Base-by-base conservation (phyloP, 2,113 vertebrate genomes). In the Gobiocypris rarus region DNA sequence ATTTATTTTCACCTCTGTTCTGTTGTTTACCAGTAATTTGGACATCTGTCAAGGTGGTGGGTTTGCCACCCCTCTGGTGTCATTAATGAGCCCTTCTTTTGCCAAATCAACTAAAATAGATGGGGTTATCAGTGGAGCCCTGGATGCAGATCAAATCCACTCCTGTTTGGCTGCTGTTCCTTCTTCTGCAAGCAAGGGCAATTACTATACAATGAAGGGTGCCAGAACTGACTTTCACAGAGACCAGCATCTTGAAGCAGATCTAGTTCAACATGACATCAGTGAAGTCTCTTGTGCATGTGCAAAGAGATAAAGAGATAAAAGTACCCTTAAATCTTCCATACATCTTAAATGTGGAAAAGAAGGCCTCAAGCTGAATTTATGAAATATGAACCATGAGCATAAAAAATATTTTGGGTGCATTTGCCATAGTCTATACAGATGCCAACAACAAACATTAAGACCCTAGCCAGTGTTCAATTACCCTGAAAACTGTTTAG, bases 21-120 rank as follows among this genome's bases (percentile, higher is more conserved):
- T 74, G 84, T 84, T 92, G 90, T 93, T 91, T 92, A 89, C 91
- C 89, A 90, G 88, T 92, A 88, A 91, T 91, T 90, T 93, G 92
- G 92, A 91, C 89, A 91, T 92, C 91, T 92, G 91, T 92, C 92
- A 92, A 90, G 86, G 86, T 89, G 85, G 84, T 89, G 87, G 87
- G 89, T 90, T 91, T 89, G 88, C 86, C 83, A 86, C 41, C 54
- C 90, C 91, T 54, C 86, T 75, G 83, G 90, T 88, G 91, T 86
- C 86, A 91, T 93, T 91, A 84, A 70, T 26, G 85, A 87, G 77
- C 76, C 76, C 77, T 84, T 83, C 38, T 74, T 82, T 89, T 89
- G 89, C 90, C 89, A 92, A 89, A 91, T 89, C 83, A 81, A 58
- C 48, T 79, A 89, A 87, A 88, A 91, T 80, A 71, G 85, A 92